Percentiles rank a stretch among this genome's conserved stretches.
These are phyloP conservation scores for Hymenochirus boettgeri DNA, from an alignment of 2,113 vertebrate genomes.

Conservation along the genomic window DNA sequence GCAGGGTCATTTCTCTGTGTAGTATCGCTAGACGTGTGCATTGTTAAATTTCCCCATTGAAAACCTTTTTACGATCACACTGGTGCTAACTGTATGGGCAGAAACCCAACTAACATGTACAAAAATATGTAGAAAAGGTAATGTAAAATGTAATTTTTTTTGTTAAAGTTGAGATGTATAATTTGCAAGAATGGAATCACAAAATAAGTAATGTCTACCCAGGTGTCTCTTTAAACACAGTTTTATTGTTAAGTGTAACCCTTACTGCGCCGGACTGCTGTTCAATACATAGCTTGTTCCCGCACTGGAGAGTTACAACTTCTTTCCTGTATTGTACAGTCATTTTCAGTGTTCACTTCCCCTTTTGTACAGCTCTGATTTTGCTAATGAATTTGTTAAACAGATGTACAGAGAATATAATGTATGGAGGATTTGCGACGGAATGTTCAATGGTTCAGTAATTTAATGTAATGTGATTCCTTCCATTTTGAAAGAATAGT, in stretches of 20 bases:
- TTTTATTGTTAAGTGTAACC: too few relatives aligned
- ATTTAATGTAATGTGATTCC: slow-evolving; percentile 53
- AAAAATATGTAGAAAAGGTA: slow-evolving; percentile 56
- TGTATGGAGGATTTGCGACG: slow-evolving; percentile 38
- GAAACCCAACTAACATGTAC: slow-evolving; percentile 61
- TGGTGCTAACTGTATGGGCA: slow-evolving; percentile 60
- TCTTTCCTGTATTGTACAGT: slow-evolving; percentile 41
- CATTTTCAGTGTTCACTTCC: slow-evolving; percentile 49
- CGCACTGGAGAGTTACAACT: too few relatives aligned
- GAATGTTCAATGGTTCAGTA: slow-evolving; percentile 52
- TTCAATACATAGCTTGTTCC: too few relatives aligned
- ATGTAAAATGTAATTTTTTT: slow-evolving; percentile 48
- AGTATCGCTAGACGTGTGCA: not conserved
- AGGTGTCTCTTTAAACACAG: too few relatives aligned
- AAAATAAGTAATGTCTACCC: too few relatives aligned
- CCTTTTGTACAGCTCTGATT: slow-evolving; percentile 63
- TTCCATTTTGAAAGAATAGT: slow-evolving; percentile 41
- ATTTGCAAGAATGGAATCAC: too few relatives aligned
- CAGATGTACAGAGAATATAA: slow-evolving; percentile 52
- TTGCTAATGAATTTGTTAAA: slow-evolving; percentile 54
- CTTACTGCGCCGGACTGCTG: too few relatives aligned
- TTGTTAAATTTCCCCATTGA: not conserved
- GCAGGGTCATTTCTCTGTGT: too few relatives aligned
- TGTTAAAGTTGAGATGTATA: slow-evolving; percentile 35
- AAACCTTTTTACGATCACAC: slow-evolving; percentile 43